Base-by-base conservation (phyloP, 2,113 vertebrate genomes). In the Gavia stellata region DNA sequence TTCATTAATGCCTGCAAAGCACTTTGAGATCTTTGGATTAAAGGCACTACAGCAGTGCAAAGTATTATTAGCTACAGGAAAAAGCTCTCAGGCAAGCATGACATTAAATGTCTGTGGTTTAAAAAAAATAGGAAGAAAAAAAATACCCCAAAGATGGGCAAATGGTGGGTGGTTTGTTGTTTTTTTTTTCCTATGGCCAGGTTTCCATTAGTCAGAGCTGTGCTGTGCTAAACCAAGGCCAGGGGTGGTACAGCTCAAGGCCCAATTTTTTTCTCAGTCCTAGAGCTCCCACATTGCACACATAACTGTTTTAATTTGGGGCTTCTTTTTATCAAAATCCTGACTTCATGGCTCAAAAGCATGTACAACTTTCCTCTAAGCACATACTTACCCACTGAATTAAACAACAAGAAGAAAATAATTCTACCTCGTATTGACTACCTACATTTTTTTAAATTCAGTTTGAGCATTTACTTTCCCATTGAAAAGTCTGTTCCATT, bases 1-100 rank as follows among this genome's bases (percentile, higher is more conserved):
- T 96, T 96, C 94, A 96, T 96, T 97, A 97, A 96, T 96, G 94
- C 92, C 91, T 90, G 91, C 91, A 96, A 97, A 96, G 95, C 88
- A 96, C 91, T 95, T 90, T 83, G 94, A 95, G 96, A 95, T 96
- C 95, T 94, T 92, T 80, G 97, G 96, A 96, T 97, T 94, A 96
- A 96, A 96, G 91, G 88, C 91, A 85, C 93, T 95, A 84, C 90
- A 88, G 83, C 80, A 83, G 82, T 66, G 85, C 95, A 84, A 93
- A 94, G 89, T 93, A 93, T 95, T 95, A 95, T 92, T 92, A 96
- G 93, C 91, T 92, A 90, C 81, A 91, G 91, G 87, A 94, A 96
- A 94, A 96, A 96, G 89, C 96, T 96, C 79, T 94, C 87, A 86
- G 89, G 87, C 91, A 95, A 96, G 93, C 79, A 50, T 47, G 59